Conservation (phyloP, 2,113 vertebrate species). For the Chaetops frenatus region DNA sequence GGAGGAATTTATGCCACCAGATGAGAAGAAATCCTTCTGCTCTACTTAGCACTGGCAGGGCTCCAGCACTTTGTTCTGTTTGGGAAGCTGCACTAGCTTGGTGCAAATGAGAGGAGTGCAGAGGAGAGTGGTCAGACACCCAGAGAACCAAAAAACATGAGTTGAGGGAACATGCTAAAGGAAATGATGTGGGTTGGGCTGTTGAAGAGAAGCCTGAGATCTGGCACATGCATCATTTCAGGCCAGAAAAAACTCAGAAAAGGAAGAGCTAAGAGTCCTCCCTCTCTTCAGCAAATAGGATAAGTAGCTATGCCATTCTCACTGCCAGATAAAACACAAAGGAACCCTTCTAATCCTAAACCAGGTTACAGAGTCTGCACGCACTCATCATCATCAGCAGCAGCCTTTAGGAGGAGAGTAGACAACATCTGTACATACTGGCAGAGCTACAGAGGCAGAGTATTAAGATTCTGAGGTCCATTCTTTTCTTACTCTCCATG, state of each 20-base stretch:
- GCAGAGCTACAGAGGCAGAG: neutral
- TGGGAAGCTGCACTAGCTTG: neutral
- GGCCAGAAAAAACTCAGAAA: neutral
- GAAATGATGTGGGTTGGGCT: rapidly evolving
- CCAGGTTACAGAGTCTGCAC: rapidly evolving
- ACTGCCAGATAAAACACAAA: neutral
- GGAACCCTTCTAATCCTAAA: neutral
- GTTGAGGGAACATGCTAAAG: neutral
- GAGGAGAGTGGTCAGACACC: rapidly evolving
- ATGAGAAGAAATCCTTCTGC: neutral
- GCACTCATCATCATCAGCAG: neutral
- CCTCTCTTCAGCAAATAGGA: neutral
- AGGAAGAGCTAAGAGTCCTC: neutral
- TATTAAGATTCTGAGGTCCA: neutral
- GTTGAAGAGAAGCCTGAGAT: neutral
- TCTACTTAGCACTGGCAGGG: neutral
- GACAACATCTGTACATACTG: neutral
- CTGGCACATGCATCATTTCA: neutral
- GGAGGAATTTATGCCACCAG: neutral
- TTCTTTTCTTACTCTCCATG: neutral
- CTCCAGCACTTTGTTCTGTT: neutral
- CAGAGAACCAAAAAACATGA: neutral
- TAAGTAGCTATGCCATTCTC: neutral
- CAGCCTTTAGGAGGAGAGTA: neutral
- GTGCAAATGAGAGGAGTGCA: neutral